Base-by-base conservation (phyloP, 1,140 invertebrate genomes). In the Ceratina calcarata region DNA sequence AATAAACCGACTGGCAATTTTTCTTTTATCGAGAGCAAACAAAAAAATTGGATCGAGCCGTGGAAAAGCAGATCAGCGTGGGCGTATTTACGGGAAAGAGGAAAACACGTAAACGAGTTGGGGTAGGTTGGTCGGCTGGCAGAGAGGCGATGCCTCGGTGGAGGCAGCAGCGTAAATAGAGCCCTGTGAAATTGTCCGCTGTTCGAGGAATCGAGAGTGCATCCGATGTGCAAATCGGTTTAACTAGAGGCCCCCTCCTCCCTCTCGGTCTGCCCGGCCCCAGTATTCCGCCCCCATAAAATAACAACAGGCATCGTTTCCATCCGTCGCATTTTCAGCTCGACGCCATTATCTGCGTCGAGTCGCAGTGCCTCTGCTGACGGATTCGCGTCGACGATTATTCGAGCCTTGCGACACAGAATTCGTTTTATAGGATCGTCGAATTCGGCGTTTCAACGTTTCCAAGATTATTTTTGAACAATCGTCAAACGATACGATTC, bases 151-250 rank as follows among this genome's bases (percentile, higher is more conserved):
- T 10, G 15, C 12, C 18, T 37, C 32, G 32, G 32, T 37, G 32
- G 32, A 37, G 18, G 75, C 45, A 65, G 69, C 68, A 79, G 77
- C 70, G 77, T 79, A 79, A 79, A 79, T 79, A 79, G 51, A 79
- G 62, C n/a, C 84, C 70, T 87, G 85, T 87, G 85, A 87, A 87
- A 87, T 86, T 84, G 86, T 86, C 85, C 82, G 80, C 71, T 87
- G 85, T 86, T 82, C 80, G 82, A 86, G 82, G 83, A 87, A 87
- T 87, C 80, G 86, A 65, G 86, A 88, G 86, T 87, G 87, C 87
- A 88, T 88, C 86, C 86, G 79, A 88, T 86, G 87, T 88, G 87
- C 87, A 88, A 88, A 88, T 88, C 86, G 83, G 87, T 88, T 88
- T 88, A 88, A 84, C 84, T 83, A 77, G 78, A 76, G 76, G 27